A percentile compares a stretch with the other conserved stretches of the same genome.
phyloP scores from a whole-genome alignment of 2,113 vertebrate species.

The Caranx melampygus region DNA sequence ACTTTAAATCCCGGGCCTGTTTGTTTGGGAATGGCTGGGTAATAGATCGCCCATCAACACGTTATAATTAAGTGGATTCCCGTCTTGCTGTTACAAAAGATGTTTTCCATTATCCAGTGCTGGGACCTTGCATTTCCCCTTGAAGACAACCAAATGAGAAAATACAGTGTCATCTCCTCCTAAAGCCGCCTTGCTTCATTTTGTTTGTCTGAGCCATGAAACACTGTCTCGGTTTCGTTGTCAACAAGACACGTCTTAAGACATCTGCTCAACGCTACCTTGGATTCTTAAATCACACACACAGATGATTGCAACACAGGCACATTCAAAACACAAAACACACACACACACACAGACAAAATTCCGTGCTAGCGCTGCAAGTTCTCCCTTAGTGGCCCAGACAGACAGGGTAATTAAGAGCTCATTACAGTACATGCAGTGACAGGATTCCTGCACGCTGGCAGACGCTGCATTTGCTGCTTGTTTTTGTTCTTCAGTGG shows the following conservation, averaged over 20 bases:
- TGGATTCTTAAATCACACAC: slow-evolving; percentile 55
- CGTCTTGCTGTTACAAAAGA: slow-evolving; percentile 75
- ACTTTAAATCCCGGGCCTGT: slow-evolving; percentile 73
- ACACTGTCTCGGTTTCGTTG: slow-evolving; percentile 70
- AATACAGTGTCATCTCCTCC: slow-evolving; percentile 64
- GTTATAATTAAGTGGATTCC: slow-evolving; percentile 79
- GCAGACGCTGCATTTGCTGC: slow-evolving; percentile 74
- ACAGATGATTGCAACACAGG: slow-evolving; percentile 57
- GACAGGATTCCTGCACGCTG: slow-evolving; percentile 78
- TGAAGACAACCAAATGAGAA: slow-evolving; percentile 55
- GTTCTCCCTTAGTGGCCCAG: slow-evolving; percentile 69
- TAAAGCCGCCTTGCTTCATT: slow-evolving; percentile 76
- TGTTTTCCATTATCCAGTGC: slow-evolving; percentile 65
- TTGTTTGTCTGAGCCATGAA: slow-evolving; percentile 72
- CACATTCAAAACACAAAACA: slow-evolving; percentile 60
- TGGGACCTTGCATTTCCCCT: slow-evolving; percentile 39
- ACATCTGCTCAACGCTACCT: slow-evolving; percentile 62
- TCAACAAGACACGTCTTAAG: slow-evolving; percentile 68
- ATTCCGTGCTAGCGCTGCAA: slow-evolving; percentile 73
- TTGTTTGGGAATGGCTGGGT: slow-evolving; percentile 72
- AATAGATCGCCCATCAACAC: slow-evolving; percentile 75
- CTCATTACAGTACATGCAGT: slow-evolving; percentile 83
- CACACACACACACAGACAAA: slow-evolving; percentile 39
- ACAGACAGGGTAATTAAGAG: slow-evolving; percentile 84
- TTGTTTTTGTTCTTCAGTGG: slow-evolving; percentile 79